These are phyloP conservation scores for Carpatolechia fugitivella DNA, from an alignment of 2,888 invertebrate species.

Conservation along the genomic window DNA sequence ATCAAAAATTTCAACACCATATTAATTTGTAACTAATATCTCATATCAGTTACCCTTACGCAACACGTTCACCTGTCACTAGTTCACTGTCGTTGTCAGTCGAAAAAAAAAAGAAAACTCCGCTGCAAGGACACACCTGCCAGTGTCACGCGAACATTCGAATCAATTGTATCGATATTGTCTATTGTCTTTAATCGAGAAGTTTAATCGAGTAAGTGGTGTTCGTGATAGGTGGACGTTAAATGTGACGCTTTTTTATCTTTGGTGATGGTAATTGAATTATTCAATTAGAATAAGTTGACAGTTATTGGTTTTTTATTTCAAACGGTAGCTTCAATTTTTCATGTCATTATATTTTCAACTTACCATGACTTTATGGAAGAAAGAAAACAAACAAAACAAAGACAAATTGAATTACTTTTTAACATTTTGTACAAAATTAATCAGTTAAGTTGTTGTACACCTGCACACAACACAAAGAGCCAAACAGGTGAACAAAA, in stretches of 20 bases:
- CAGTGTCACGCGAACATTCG: conserved; percentile 54
- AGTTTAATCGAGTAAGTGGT: conserved; percentile 38
- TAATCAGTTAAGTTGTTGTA: background rate
- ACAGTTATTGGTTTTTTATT: conserved; percentile 26
- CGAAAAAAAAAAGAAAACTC: conserved; percentile 16
- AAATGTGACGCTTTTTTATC: conserved; percentile 27
- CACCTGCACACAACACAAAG: background rate
- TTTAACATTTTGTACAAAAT: background rate
- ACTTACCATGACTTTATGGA: too few species aligned
- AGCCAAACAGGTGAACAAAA: conserved; percentile 34
- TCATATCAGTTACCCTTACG: conserved; percentile 1
- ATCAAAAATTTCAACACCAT: too few species aligned
- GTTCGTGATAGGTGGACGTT: conserved; percentile 54
- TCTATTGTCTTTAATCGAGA: conserved; percentile 26
- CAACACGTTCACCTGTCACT: conserved; percentile 8
- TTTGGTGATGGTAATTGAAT: conserved; percentile 13
- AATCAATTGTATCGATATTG: conserved; percentile 63
- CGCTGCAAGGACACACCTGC: conserved; percentile 43
- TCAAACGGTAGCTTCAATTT: conserved; percentile 7
- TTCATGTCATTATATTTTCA: background rate
- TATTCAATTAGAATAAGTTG: conserved; percentile 28
- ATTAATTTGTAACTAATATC: conserved; percentile 1
- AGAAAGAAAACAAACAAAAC: background rate
- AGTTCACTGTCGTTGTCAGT: background rate
- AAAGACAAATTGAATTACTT: background rate